These are phyloP conservation scores for Diploscapter pachys DNA, from an alignment of 1,140 invertebrate species.

Conservation along the genomic window DNA sequence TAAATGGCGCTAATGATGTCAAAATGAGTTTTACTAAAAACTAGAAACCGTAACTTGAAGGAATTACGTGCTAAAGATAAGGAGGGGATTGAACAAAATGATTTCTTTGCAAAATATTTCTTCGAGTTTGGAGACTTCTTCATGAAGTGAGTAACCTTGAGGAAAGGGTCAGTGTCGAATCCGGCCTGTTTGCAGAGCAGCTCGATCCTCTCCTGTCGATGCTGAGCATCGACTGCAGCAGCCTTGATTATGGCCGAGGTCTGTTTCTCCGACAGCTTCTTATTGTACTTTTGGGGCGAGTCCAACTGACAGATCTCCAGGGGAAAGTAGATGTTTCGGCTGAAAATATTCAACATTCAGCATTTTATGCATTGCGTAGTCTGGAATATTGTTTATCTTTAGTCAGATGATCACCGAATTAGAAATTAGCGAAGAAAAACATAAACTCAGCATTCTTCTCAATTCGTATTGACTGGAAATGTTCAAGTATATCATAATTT, in stretches of 20 bases:
- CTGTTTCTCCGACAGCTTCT: constrained; percentile 46
- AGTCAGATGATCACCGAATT: too few species aligned
- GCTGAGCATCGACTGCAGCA: constrained; percentile 44
- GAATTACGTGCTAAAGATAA: too few species aligned
- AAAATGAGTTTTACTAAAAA: too few species aligned
- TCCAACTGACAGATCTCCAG: constrained; percentile 57
- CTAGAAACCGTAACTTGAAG: too few species aligned
- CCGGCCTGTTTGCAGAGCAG: constrained; percentile 12
- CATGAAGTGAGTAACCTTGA: constrained; percentile 3
- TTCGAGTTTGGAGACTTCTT: constrained; percentile 25
- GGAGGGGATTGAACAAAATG: not conserved
- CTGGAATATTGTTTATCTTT: too few species aligned
- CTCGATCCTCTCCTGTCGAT: constrained; percentile 46
- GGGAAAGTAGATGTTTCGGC: constrained; percentile 49
- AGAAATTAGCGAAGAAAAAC: too few species aligned
- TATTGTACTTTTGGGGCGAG: constrained; percentile 54
- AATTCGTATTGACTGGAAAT: too few species aligned
- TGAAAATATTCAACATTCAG: not conserved
- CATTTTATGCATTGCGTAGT: too few species aligned
- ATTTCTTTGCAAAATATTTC: too few species aligned
- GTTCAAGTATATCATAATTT: too few species aligned
- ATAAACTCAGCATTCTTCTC: too few species aligned
- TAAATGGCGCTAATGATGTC: too few species aligned
- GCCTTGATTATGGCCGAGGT: constrained; percentile 45
- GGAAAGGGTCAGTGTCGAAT: constrained; percentile 20